phyloP scores from a whole-genome alignment of 2,113 vertebrate species.

The Conger conger region DNA sequence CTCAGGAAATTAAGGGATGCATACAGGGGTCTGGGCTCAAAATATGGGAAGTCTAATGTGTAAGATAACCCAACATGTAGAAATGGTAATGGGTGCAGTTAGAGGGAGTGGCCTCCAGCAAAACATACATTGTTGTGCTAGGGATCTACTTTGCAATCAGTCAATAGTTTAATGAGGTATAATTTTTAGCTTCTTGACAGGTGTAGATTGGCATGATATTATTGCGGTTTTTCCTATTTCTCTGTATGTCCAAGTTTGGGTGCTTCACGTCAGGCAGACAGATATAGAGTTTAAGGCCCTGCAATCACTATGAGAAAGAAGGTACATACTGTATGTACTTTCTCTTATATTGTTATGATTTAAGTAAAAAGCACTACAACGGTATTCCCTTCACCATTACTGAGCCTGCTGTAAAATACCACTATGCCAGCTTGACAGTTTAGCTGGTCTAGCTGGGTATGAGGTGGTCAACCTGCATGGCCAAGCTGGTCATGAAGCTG shows the following conservation, averaged over 20 bases:
- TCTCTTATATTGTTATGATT: no score
- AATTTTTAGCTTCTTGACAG: neutral
- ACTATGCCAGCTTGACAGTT: no score
- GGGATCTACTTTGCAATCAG: neutral
- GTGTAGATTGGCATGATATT: neutral
- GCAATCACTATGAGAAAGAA: no score
- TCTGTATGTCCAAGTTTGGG: neutral
- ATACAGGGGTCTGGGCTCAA: conserved; percentile 28
- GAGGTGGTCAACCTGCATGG: no score
- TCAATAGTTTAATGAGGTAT: neutral
- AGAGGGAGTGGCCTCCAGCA: neutral
- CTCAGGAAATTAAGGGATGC: conserved; percentile 47
- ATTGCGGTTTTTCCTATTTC: neutral
- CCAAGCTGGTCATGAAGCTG: no score
- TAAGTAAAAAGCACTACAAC: neutral
- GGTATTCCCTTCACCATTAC: neutral
- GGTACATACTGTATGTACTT: no score
- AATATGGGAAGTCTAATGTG: conserved; percentile 36
- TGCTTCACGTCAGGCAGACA: no score
- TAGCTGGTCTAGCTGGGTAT: no score
- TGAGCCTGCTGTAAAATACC: no score
- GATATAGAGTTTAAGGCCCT: no score
- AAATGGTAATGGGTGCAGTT: no score
- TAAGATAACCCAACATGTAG: neutral
- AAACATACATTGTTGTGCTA: neutral